Conservation (phyloP, 2,888 invertebrate species). For the Mimachlamys varia region DNA sequence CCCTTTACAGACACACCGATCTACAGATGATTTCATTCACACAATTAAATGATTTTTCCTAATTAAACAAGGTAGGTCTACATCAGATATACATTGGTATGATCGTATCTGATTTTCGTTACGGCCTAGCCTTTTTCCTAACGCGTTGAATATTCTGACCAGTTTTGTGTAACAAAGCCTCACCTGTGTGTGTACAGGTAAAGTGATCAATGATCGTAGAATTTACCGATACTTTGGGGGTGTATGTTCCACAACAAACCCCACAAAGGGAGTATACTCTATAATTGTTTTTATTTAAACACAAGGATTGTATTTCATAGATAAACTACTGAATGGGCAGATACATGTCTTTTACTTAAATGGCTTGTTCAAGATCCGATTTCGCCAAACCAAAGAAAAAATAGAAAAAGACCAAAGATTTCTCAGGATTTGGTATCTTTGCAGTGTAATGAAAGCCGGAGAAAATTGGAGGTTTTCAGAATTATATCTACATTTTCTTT, state of each 20-base stretch:
- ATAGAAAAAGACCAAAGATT: neutral
- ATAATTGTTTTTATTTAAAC: neutral
- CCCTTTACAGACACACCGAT: neutral
- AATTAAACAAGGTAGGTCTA: conserved; percentile 3
- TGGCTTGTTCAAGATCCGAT: neutral
- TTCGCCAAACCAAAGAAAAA: neutral
- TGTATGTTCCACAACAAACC: neutral
- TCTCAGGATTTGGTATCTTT: neutral
- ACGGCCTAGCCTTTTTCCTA: neutral
- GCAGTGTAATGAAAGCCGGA: neutral
- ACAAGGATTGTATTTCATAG: conserved; percentile 26
- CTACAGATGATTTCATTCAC: neutral
- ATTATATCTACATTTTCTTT: neutral
- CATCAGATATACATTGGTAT: conserved; percentile 14
- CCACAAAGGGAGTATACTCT: neutral
- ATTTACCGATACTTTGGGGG: neutral
- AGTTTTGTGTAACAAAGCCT: neutral
- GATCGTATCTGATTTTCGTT: neutral
- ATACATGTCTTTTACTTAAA: neutral
- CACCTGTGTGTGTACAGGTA: conserved; percentile 12
- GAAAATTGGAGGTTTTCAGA: neutral
- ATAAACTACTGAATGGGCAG: neutral
- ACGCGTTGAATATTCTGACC: neutral
- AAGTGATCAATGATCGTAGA: neutral
- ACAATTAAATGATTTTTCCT: conserved; percentile 26